phyloP scores from a whole-genome alignment of 2,888 invertebrate species.

The Sminthurides aquaticus region DNA sequence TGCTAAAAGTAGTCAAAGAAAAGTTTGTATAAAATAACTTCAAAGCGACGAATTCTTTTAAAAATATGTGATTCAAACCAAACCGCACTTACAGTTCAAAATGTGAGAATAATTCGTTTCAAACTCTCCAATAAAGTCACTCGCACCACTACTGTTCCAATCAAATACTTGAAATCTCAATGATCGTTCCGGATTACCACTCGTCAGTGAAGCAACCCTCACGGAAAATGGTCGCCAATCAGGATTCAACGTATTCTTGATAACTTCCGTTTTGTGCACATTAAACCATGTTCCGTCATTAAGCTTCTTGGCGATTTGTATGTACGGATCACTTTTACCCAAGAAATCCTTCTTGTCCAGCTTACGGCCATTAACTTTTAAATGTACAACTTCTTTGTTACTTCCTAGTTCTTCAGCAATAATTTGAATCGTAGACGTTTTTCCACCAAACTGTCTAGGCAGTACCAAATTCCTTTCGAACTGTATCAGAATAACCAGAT shows the following conservation, averaged over 20 bases:
- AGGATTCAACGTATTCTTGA: constrained; percentile 51
- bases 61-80: background rate
- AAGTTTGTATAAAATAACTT: constrained; percentile 3
- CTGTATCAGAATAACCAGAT: constrained; percentile 18
- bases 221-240: constrained; percentile 49
- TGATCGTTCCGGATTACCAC: constrained; percentile 49
- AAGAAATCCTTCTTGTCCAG: constrained; percentile 51
- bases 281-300: constrained; percentile 49
- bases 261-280: constrained; percentile 51
- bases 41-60: background rate
- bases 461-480: constrained; percentile 40
- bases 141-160: constrained; percentile 50
- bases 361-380: constrained; percentile 47
- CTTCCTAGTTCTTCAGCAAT: constrained; percentile 42
- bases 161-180: constrained; percentile 51
- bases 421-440: constrained; percentile 34
- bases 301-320: constrained; percentile 48
- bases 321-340: constrained; percentile 52
- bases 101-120: constrained; percentile 47
- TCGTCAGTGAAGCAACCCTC: constrained; percentile 47
- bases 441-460: constrained; percentile 35
- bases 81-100: constrained; percentile 39
- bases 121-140: constrained; percentile 51
- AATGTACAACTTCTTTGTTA: constrained; percentile 46
- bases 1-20: too few species aligned